These are phyloP conservation scores for Lepidonotus clava DNA, from an alignment of 2,888 invertebrate genomes.

Conservation along the genomic window DNA sequence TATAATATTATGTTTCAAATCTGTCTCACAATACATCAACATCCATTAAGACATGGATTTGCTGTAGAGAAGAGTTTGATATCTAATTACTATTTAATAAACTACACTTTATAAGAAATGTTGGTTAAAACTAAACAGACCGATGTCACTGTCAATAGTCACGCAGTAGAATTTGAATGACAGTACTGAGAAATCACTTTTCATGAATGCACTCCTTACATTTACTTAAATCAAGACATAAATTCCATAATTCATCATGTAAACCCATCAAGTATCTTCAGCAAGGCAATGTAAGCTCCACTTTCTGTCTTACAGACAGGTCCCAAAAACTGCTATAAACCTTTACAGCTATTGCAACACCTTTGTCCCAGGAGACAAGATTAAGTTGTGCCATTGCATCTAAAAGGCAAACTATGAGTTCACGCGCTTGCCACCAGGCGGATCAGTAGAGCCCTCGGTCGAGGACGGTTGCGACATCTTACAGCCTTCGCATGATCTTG, in stretches of 20 bases:
- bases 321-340: slow-evolving; percentile 31
- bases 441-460: no score
- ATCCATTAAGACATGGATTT: background rate
- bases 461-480: no score
- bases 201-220: background rate
- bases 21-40: background rate
- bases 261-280: slow-evolving; percentile 44
- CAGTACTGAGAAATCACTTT: background rate
- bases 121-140: background rate
- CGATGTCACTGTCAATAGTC: background rate
- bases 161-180: background rate
- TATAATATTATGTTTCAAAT: background rate
- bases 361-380: slow-evolving; percentile 4
- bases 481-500: no score
- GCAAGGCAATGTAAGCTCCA: slow-evolving; percentile 44
- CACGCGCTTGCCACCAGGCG: no score
- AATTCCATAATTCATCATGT: slow-evolving; percentile 2
- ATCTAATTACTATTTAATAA: no score
- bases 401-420: no score
- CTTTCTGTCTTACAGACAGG: slow-evolving; percentile 12
- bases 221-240: background rate
- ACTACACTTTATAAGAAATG: background rate
- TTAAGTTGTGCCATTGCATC: no score
- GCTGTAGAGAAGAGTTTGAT: no score
- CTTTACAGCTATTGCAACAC: slow-evolving; percentile 13